Conservation (phyloP, 2,888 invertebrate genomes). For the Drosophila kuntzei region DNA sequence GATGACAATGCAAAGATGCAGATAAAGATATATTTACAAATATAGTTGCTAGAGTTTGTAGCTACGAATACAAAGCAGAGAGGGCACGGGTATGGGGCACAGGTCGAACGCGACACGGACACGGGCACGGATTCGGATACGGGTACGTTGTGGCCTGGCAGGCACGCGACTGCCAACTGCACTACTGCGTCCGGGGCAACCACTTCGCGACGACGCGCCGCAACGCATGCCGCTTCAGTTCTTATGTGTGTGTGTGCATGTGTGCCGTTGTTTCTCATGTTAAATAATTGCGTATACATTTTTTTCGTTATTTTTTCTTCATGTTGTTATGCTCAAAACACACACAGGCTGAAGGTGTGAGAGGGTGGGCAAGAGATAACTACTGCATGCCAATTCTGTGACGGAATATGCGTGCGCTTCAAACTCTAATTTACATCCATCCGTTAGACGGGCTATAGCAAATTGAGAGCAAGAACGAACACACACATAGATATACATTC, state of each 20-base stretch:
- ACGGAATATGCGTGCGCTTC: slow-evolving; percentile 67
- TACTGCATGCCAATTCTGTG: slow-evolving; percentile 69
- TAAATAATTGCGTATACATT: slow-evolving; percentile 79
- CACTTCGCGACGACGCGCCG: slow-evolving; percentile 56
- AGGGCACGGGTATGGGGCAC: slow-evolving; percentile 4
- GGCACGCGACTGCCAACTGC: slow-evolving; percentile 80
- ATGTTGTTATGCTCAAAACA: slow-evolving; percentile 43
- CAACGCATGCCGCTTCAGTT: slow-evolving; percentile 20
- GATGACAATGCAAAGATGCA: slow-evolving; percentile 38
- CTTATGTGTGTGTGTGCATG: slow-evolving; percentile 1
- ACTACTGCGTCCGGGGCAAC: slow-evolving; percentile 55
- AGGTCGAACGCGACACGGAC: slow-evolving; percentile 37
- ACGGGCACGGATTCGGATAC: slow-evolving; percentile 49
- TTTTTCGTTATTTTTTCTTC: slow-evolving; percentile 61
- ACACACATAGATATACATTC: slow-evolving; percentile 13
- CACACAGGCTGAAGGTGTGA: slow-evolving; percentile 6
- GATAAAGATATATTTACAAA: slow-evolving; percentile 18
- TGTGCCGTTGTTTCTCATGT: slow-evolving; percentile 60
- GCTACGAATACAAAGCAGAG: slow-evolving; percentile 1
- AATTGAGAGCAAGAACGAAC: slow-evolving; percentile 49
- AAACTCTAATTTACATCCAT: slow-evolving; percentile 55
- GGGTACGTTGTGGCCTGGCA: slow-evolving; percentile 71
- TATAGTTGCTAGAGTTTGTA: neutral
- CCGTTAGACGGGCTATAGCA: slow-evolving; percentile 41
- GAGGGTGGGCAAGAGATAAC: slow-evolving; percentile 8